A percentile compares a stretch with the other conserved stretches of the same genome.
phyloP scores from a whole-genome alignment of 1,140 invertebrate species.

The Heliconius himera region DNA sequence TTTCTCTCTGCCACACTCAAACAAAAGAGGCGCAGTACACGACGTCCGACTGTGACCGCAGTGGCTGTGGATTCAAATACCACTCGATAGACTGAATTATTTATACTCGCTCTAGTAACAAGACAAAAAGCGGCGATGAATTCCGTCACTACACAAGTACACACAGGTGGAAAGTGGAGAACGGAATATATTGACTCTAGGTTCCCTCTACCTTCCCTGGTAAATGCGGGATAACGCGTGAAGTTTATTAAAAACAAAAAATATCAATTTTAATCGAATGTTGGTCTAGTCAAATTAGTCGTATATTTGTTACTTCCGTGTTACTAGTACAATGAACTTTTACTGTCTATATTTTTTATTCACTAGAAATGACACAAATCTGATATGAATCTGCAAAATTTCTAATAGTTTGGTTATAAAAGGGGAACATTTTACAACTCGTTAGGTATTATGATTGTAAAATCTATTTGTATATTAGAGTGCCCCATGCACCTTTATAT shows the following conservation, averaged over 20 bases:
- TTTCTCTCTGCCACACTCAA: no score
- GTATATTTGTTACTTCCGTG: background rate
- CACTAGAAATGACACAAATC: background rate
- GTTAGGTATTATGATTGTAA: background rate
- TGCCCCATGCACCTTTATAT: background rate
- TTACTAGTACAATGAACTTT: constrained; percentile 21
- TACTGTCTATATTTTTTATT: background rate
- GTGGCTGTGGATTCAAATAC: no score
- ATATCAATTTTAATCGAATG: background rate
- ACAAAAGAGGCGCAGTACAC: no score
- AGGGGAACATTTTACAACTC: background rate
- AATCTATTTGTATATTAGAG: background rate
- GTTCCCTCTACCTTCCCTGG: background rate
- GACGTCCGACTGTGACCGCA: no score
- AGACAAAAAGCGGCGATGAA: background rate
- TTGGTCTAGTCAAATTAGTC: background rate
- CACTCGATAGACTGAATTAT: no score
- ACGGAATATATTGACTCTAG: background rate
- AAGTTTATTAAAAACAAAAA: background rate
- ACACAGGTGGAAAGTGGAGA: background rate
- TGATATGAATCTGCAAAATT: constrained; percentile 5
- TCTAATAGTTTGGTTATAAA: background rate
- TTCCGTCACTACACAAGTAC: background rate
- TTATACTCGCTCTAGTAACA: no score
- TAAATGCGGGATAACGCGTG: background rate